phyloP scores from a whole-genome alignment of 2,113 vertebrate genomes.

The Pachycephala philippinensis region DNA sequence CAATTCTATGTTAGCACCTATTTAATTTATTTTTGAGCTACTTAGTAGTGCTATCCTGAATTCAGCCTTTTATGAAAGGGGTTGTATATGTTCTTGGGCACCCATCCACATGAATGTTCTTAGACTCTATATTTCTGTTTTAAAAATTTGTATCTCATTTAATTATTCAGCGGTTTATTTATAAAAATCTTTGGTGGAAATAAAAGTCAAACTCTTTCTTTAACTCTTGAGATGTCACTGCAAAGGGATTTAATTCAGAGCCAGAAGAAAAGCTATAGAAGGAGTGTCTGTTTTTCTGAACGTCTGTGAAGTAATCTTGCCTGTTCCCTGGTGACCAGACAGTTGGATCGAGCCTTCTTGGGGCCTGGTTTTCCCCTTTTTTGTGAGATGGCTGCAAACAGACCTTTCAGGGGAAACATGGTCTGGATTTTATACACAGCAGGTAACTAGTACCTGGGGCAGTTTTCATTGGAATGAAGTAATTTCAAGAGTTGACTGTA shows the following conservation, averaged over 20 bases:
- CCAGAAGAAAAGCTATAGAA: background rate
- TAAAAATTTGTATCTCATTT: background rate
- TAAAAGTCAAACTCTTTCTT: background rate
- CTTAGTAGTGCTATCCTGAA: background rate
- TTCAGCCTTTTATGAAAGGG: background rate
- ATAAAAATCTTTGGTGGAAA: background rate
- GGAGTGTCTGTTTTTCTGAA: background rate
- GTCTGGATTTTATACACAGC: background rate
- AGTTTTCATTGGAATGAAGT: background rate
- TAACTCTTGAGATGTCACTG: background rate
- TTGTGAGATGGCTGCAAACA: background rate
- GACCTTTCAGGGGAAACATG: background rate
- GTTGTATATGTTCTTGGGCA: background rate
- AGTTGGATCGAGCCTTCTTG: background rate
- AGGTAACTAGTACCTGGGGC: background rate
- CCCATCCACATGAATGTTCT: background rate
- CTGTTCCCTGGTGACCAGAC: background rate
- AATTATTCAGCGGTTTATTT: background rate
- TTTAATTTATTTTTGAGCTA: background rate
- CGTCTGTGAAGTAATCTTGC: background rate
- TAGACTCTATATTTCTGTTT: background rate
- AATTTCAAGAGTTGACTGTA: background rate
- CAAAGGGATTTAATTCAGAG: slow-evolving; percentile 3
- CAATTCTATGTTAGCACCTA: background rate
- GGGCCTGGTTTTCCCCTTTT: background rate